phyloP scores from a whole-genome alignment of 2,797 vertebrate genomes.

The Melanotaenia boesemani region DNA sequence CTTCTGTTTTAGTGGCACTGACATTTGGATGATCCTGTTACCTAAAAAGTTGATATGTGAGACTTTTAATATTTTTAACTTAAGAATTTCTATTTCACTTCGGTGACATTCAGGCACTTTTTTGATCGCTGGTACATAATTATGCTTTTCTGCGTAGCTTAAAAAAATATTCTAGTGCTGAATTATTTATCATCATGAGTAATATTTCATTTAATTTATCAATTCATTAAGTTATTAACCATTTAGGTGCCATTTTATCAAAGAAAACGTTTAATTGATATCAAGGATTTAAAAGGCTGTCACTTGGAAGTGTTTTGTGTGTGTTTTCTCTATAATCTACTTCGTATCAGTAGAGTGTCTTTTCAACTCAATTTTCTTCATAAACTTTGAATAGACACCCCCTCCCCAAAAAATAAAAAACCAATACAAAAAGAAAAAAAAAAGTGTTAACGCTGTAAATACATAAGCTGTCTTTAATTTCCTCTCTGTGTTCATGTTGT shows the following conservation, averaged over 20 bases:
- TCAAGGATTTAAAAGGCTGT: no score
- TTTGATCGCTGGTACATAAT: background rate
- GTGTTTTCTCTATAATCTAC: no score
- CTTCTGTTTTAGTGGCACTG: background rate
- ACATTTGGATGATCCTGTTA: background rate
- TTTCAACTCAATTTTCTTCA: no score
- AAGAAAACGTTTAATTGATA: no score
- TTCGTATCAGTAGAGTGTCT: no score
- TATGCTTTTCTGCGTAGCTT: background rate
- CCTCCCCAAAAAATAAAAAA: no score
- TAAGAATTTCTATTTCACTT: background rate
- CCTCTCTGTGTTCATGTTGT: constrained; percentile 8
- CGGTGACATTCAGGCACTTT: background rate
- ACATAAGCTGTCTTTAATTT: constrained; percentile 19
- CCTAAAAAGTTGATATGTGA: background rate
- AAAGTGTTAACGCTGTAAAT: no score
- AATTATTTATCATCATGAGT: background rate
- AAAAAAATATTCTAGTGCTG: background rate
- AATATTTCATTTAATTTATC: background rate
- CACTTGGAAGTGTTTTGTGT: no score
- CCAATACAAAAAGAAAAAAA: no score
- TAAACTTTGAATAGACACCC: no score
- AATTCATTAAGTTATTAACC: no score
- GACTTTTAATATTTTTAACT: background rate
- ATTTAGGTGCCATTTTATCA: no score